These are phyloP conservation scores for Brachystomella parvula DNA, from an alignment of 1,140 invertebrate genomes.

Conservation along the genomic window DNA sequence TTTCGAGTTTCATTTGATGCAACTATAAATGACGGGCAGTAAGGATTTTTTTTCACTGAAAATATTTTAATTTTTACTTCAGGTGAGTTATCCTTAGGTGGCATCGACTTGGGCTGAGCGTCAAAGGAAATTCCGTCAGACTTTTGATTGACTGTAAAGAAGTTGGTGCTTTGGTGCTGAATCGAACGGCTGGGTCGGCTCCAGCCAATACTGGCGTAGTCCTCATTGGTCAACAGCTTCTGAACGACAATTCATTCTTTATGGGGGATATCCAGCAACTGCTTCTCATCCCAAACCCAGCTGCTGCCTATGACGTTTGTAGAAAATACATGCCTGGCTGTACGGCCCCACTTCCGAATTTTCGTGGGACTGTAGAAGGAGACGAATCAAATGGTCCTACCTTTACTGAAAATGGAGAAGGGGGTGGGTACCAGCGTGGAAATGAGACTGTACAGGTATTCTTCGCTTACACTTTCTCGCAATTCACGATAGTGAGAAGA, in stretches of 20 bases:
- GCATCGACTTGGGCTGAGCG: constrained; percentile 65
- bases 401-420: neutral
- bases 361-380: neutral
- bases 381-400: neutral
- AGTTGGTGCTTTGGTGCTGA: constrained; percentile 51
- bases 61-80: neutral
- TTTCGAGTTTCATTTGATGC: constrained; percentile 54
- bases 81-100: constrained; percentile 50
- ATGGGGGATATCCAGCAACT: constrained; percentile 67
- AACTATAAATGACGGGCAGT: constrained; percentile 60
- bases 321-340: constrained; percentile 58
- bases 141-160: constrained; percentile 61
- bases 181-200: constrained; percentile 49
- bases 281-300: constrained; percentile 60
- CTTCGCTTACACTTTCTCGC: too few relatives aligned
- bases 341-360: constrained; percentile 39
- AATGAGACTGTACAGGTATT: neutral
- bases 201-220: constrained; percentile 60
- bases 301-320: constrained; percentile 72
- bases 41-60: constrained; percentile 42
- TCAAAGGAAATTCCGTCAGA: constrained; percentile 67
- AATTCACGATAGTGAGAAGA: neutral
- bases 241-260: constrained; percentile 54
- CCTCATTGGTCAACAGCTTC: constrained; percentile 60
- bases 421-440: neutral